Evolutionary conservation across 1,140 invertebrate species (phyloP).

Genomic region (Conopomorpha cramerella): DNA sequence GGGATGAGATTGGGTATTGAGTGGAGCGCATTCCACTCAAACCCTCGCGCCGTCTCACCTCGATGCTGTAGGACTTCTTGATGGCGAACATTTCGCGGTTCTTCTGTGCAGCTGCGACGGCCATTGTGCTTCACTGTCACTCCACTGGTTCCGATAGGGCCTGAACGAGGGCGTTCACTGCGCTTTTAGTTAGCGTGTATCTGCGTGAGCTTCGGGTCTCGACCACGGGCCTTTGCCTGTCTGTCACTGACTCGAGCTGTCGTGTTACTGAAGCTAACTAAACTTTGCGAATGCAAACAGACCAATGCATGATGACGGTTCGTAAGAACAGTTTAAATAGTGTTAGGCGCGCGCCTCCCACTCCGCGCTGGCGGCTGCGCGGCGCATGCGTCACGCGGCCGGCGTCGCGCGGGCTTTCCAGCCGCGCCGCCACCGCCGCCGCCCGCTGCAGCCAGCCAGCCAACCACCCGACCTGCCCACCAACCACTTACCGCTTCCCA

Average conservation of each 20-base stretch:
- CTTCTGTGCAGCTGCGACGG: conserved; percentile 85
- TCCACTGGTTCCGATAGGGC: conserved; percentile 26
- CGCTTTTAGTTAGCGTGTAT: conserved; percentile 56
- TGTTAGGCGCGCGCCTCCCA: conserved; percentile 47
- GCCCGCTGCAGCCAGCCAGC: conserved; percentile 6
- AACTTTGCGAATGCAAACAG: conserved; percentile 57
- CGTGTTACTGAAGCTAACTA: conserved; percentile 58
- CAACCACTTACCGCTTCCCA: too few relatives aligned
- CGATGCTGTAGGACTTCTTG: conserved; percentile 96
- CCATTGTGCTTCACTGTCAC: conserved; percentile 63
- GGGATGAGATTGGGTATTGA: too few relatives aligned
- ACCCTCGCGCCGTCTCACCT: too few relatives aligned
- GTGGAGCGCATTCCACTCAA: too few relatives aligned
- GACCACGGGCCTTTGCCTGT: conserved; percentile 60
- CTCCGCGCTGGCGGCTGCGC: conserved; percentile 32
- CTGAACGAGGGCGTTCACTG: conserved; percentile 54
- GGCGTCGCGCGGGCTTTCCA: conserved; percentile 18
- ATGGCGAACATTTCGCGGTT: conserved; percentile 93
- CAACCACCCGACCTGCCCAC: too few relatives aligned
- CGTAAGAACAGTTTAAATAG: conserved; percentile 59
- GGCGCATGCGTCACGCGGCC: conserved; percentile 37
- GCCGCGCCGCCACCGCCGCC: conserved; percentile 8
- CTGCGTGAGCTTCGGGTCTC: conserved; percentile 51
- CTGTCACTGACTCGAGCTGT: conserved; percentile 55
- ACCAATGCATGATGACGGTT: conserved; percentile 59